These are phyloP conservation scores for Pterocles orientalis DNA, from an alignment of 2,113 vertebrate species.

Conservation along the genomic window DNA sequence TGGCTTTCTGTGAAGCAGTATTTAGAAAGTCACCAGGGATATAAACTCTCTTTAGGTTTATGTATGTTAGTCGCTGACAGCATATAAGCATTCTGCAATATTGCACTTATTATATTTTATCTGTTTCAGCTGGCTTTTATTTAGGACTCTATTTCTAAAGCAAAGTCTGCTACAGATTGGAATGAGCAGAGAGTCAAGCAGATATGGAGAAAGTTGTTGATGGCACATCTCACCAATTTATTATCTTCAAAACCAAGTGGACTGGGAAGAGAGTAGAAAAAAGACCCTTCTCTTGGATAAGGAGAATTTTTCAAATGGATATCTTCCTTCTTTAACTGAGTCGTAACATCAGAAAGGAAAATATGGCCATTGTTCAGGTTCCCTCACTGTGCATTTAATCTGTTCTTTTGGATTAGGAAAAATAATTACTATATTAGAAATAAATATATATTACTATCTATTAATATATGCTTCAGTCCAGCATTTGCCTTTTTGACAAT, in stretches of 20 bases:
- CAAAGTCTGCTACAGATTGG: neutral
- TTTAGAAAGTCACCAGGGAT: neutral
- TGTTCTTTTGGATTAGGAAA: neutral
- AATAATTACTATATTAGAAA: neutral
- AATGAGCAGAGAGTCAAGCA: neutral
- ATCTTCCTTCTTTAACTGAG: neutral
- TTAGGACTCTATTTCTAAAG: neutral
- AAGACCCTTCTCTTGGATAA: neutral
- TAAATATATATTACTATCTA: too few relatives aligned
- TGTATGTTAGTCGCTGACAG: neutral
- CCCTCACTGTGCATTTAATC: neutral
- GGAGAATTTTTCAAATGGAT: neutral
- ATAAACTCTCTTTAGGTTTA: neutral
- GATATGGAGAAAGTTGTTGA: neutral
- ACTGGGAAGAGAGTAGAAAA: neutral
- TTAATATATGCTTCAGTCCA: neutral
- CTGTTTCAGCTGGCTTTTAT: conserved; percentile 5
- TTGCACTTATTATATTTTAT: neutral
- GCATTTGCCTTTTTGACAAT: neutral
- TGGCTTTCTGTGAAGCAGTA: neutral
- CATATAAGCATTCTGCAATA: neutral
- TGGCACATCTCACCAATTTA: neutral
- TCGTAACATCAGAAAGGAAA: neutral
- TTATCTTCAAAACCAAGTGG: neutral
- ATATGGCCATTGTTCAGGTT: neutral